Conservation (phyloP, 1,140 invertebrate species). For the Gyrodactylus bullatarudis region DNA sequence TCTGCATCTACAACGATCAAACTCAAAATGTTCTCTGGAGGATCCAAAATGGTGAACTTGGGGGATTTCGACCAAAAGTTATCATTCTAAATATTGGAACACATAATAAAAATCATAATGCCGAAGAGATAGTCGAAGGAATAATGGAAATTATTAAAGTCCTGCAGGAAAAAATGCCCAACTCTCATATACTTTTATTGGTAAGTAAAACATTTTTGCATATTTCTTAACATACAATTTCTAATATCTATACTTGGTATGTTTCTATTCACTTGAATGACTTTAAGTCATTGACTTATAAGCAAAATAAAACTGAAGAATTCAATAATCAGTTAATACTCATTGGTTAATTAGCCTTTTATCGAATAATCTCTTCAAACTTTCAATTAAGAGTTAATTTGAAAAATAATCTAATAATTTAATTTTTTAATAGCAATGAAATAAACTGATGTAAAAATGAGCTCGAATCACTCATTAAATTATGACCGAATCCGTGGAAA, state of each 20-base stretch:
- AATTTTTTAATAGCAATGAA: too few relatives aligned
- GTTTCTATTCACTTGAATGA: too few relatives aligned
- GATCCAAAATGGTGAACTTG: constrained; percentile 47
- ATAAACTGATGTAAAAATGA: too few relatives aligned
- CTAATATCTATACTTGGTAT: background rate
- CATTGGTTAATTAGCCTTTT: too few relatives aligned
- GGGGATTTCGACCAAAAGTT: constrained; percentile 49
- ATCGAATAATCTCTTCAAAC: too few relatives aligned
- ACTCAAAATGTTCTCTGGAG: constrained; percentile 58
- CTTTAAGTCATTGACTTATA: too few relatives aligned
- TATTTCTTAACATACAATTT: background rate
- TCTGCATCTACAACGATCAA: constrained; percentile 50
- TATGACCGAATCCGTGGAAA: too few relatives aligned
- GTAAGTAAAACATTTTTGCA: constrained; percentile 26
- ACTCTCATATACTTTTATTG: constrained; percentile 39
- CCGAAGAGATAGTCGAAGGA: constrained; percentile 41
- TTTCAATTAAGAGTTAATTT: too few relatives aligned
- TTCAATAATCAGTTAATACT: too few relatives aligned
- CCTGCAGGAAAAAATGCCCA: constrained; percentile 37
- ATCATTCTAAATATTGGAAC: constrained; percentile 50
- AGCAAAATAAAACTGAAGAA: too few relatives aligned
- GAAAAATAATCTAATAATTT: too few relatives aligned
- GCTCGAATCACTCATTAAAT: too few relatives aligned
- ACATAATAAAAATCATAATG: constrained; percentile 39
- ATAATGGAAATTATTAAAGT: constrained; percentile 36